phyloP scores from a whole-genome alignment of 2,888 invertebrate genomes.

The Eristalis pertinax region DNA sequence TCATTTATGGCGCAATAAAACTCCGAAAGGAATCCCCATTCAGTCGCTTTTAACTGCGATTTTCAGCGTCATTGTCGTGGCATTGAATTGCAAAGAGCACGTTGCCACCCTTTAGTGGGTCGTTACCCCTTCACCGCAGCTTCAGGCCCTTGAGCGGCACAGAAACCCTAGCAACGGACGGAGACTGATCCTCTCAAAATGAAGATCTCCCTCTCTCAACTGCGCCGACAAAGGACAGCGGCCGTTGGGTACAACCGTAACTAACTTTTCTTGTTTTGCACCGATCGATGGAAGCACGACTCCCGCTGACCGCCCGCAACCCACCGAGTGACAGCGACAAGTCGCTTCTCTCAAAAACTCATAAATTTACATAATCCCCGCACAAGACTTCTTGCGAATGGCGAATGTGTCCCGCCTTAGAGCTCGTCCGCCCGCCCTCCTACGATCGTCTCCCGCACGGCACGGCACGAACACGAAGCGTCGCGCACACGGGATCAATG shows the following conservation, averaged over 20 bases:
- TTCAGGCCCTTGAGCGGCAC: neutral
- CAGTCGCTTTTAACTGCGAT: neutral
- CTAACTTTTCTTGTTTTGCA: slow-evolving; percentile 53
- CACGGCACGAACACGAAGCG: neutral
- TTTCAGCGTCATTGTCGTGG: neutral
- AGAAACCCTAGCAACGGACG: neutral
- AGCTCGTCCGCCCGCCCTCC: slow-evolving; percentile 22
- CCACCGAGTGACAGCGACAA: neutral
- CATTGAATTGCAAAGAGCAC: neutral
- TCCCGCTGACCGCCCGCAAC: neutral
- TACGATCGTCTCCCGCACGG: neutral
- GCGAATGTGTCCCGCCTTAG: slow-evolving; percentile 22
- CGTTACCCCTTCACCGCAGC: neutral
- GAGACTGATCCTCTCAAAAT: slow-evolving; percentile 29
- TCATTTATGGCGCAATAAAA: slow-evolving; percentile 44
- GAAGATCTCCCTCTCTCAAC: slow-evolving; percentile 57
- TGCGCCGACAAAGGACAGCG: slow-evolving; percentile 57
- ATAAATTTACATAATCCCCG: slow-evolving; percentile 71
- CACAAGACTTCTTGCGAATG: slow-evolving; percentile 7
- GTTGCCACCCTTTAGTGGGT: neutral
- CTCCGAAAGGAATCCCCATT: slow-evolving; percentile 12
- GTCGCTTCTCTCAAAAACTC: slow-evolving; percentile 47
- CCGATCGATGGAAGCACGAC: slow-evolving; percentile 18
- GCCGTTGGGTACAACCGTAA: slow-evolving; percentile 4
- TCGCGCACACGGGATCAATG: slow-evolving; percentile 59